A percentile compares a stretch with the other conserved stretches of the same genome.
phyloP scores from a whole-genome alignment of 2,888 invertebrate species.

The Pollenia angustigena region DNA sequence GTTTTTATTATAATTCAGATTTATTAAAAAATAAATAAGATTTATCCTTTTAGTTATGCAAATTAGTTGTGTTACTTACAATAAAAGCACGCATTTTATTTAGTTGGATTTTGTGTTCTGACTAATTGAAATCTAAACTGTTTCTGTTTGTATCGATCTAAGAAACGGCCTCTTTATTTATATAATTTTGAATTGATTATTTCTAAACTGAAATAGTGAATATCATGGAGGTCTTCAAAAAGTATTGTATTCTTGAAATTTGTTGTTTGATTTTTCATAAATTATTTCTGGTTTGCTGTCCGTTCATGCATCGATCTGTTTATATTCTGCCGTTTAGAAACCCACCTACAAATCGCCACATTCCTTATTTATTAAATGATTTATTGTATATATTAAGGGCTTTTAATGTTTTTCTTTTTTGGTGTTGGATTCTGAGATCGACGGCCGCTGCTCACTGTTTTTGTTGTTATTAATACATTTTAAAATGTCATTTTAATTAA shows the following conservation, averaged over 20 bases:
- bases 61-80: not conserved
- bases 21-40: not conserved
- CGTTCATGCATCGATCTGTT: not conserved
- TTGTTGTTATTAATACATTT: not conserved
- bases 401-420: not conserved
- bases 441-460: not conserved
- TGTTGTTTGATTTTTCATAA: not conserved
- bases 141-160: not conserved
- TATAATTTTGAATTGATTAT: not conserved
- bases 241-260: not conserved
- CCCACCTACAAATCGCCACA: not conserved
- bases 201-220: too few species aligned
- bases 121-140: conserved; percentile 34
- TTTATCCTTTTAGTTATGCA: conserved; percentile 62
- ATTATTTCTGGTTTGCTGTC: too few species aligned
- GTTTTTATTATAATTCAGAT: too few species aligned
- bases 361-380: not conserved
- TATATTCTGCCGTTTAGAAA: not conserved
- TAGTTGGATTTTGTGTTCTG: conserved; percentile 68
- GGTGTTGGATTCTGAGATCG: not conserved
- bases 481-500: not conserved
- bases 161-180: conserved; percentile 28
- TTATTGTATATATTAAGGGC: not conserved
- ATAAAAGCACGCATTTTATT: conserved; percentile 75
- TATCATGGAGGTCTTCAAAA: not conserved